phyloP scores from a whole-genome alignment of 2,888 invertebrate genomes.

The Drosophila acutilabella region DNA sequence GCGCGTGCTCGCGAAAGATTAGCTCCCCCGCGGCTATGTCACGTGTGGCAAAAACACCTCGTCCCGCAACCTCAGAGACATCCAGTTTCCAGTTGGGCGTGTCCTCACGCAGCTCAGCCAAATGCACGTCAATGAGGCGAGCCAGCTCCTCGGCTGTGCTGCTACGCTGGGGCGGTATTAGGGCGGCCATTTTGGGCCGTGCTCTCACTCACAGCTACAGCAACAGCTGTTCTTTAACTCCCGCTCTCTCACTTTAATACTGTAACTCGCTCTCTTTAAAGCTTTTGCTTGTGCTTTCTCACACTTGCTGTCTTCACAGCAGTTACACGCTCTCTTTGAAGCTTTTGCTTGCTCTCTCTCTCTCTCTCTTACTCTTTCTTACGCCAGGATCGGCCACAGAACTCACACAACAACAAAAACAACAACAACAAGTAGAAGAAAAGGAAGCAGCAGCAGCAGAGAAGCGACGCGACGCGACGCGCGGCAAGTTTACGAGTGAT shows the following conservation, averaged over 20 bases:
- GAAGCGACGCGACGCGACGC: slow-evolving; percentile 56
- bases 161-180: slow-evolving; percentile 72
- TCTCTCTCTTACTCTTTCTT: not conserved
- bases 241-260: slow-evolving; percentile 1
- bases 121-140: slow-evolving; percentile 81
- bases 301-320: slow-evolving; percentile 6
- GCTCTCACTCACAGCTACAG: too few relatives aligned
- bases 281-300: not conserved
- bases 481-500: slow-evolving; percentile 66
- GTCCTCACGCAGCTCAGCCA: slow-evolving; percentile 79
- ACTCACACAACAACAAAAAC: slow-evolving; percentile 5
- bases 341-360: not conserved
- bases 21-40: slow-evolving; percentile 89
- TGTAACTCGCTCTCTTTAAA: too few relatives aligned
- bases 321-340: not conserved
- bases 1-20: slow-evolving; percentile 89
- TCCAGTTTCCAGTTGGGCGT: slow-evolving; percentile 87
- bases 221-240: slow-evolving; percentile 56
- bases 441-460: slow-evolving; percentile 27
- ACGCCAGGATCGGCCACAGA: slow-evolving; percentile 29
- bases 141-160: slow-evolving; percentile 81
- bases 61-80: slow-evolving; percentile 88
- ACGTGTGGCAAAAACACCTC: slow-evolving; percentile 89
- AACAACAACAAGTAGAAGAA: not conserved
- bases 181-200: slow-evolving; percentile 52